phyloP scores from a whole-genome alignment of 2,797 vertebrate genomes.

The Pseudochirops cupreus region DNA sequence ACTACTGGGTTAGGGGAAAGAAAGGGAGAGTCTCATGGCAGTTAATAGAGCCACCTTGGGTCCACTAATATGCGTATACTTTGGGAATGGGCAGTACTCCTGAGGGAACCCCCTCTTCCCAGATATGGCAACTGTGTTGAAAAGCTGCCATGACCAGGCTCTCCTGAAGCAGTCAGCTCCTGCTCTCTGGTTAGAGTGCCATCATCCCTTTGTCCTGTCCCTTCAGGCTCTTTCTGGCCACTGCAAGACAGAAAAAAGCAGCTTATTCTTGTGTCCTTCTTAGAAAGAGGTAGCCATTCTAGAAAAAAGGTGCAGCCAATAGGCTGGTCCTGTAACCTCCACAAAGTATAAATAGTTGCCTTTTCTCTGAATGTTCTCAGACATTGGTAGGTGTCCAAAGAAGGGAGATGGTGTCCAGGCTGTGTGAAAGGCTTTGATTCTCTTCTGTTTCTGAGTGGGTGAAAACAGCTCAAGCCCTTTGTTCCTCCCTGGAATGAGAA shows the following conservation, averaged over 20 bases:
- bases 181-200: not conserved
- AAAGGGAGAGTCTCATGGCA: not conserved
- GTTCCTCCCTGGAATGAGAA: not conserved
- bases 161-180: not conserved
- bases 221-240: not conserved
- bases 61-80: not conserved
- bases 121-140: too few relatives aligned
- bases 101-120: not conserved
- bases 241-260: not conserved
- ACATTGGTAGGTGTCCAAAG: not conserved
- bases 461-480: not conserved
- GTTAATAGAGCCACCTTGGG: not conserved
- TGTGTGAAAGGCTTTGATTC: not conserved
- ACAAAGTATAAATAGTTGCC: not conserved
- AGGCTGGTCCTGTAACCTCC: not conserved
- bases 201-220: not conserved
- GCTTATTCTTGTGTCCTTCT: not conserved
- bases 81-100: not conserved
- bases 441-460: not conserved
- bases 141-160: not conserved
- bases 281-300: not conserved
- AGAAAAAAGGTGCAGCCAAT: not conserved
- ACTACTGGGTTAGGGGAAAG: not conserved
- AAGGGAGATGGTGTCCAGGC: not conserved
- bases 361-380: not conserved